Conservation (phyloP, 1,140 invertebrate species). For the Hylyphantes graminicola region DNA sequence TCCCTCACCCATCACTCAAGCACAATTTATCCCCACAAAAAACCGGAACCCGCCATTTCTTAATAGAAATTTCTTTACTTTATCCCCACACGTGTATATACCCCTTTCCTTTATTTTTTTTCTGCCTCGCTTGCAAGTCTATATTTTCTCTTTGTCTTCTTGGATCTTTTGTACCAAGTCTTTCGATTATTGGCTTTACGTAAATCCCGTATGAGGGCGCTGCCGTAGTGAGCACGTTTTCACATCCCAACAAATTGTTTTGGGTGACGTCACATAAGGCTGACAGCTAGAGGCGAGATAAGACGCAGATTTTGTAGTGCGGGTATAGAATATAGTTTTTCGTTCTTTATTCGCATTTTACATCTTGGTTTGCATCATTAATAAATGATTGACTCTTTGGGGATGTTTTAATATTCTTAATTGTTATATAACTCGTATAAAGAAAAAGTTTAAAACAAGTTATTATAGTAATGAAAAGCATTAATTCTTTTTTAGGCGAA, state of each 20-base stretch:
- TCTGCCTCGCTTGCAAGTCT: background rate
- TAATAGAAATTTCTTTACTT: constrained; percentile 32
- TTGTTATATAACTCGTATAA: no score
- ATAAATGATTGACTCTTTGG: no score
- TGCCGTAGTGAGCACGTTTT: constrained; percentile 15
- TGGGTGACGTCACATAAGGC: constrained; percentile 52
- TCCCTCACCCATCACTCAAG: background rate
- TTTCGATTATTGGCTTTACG: constrained; percentile 56
- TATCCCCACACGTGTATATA: background rate
- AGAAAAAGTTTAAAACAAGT: no score
- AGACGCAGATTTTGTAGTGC: constrained; percentile 30
- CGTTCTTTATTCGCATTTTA: background rate
- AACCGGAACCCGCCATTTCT: constrained; percentile 25
- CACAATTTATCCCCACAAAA: constrained; percentile 6
- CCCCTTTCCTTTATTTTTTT: constrained; percentile 20
- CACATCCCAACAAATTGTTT: constrained; percentile 45
- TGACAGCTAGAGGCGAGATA: constrained; percentile 43
- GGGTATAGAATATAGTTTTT: background rate
- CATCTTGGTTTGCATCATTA: no score
- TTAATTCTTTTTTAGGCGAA: no score
- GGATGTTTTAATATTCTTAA: no score
- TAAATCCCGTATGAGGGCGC: constrained; percentile 31
- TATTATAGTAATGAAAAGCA: no score
- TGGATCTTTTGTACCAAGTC: constrained; percentile 30
- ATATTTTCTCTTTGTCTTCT: constrained; percentile 9